Evolutionary conservation across 2,113 vertebrate species (phyloP).

Genomic region (Cinclus cinclus): DNA sequence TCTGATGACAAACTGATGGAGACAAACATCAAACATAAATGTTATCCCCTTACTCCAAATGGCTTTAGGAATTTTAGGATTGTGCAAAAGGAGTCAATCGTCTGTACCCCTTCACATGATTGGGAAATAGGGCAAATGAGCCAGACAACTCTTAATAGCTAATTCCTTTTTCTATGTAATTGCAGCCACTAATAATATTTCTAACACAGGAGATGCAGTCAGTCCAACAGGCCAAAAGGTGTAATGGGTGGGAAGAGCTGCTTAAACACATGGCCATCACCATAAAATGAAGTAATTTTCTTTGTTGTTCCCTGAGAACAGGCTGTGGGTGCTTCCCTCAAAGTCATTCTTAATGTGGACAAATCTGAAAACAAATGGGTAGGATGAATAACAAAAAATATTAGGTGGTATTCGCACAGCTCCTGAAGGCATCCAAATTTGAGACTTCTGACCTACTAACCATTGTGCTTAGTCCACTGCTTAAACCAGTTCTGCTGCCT

Average conservation of each 20-base stretch:
- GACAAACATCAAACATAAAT: not conserved
- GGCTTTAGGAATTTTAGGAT: not conserved
- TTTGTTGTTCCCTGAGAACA: slow-evolving; percentile 1
- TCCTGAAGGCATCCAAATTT: not conserved
- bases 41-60: not conserved
- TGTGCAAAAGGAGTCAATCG: not conserved
- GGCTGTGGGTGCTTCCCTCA: not conserved
- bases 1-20: not conserved
- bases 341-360: not conserved
- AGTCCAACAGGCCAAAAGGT: not conserved
- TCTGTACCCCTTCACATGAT: accelerated
- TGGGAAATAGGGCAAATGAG: not conserved
- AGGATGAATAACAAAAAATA: not conserved
- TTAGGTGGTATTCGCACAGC: not conserved
- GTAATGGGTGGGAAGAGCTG: not conserved
- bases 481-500: not conserved
- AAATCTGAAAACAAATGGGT: not conserved
- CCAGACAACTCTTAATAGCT: not conserved
- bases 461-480: not conserved
- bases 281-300: not conserved
- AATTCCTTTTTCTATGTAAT: not conserved
- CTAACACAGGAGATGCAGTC: not conserved
- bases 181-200: not conserved
- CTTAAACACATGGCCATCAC: not conserved
- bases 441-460: not conserved